Base-by-base conservation (phyloP, 2,888 invertebrate species). In the Parelbella ahira region DNA sequence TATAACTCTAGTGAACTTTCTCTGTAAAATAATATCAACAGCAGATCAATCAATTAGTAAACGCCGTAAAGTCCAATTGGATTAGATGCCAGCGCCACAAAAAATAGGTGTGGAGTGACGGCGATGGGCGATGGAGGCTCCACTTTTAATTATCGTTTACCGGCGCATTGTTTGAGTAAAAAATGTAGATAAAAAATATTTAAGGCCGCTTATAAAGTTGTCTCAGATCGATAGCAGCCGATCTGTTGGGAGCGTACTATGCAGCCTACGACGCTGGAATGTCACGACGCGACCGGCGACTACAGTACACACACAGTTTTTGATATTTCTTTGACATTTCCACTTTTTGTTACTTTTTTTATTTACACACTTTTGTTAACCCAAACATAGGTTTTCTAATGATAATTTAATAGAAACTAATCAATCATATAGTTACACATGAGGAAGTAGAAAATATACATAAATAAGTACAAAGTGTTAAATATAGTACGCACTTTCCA, bases 121-220 rank as follows among this genome's bases (percentile, higher is more conserved):
- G 4, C 11, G 28, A 65, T 58, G 68, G 65, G 65, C 67, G 69
- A 65, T 65, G 41, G 56, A 63, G 60, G 61, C 64, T 67, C 71
- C 63, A 68, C 67, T 80, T 77, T 81, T 82, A 83, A 82, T 80
- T 77, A 82, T 72, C 75, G 68, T 70, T 72, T 72, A 76, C 77
- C 70, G 72, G 60, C 67, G 68, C 58, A 71, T 72, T 77, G 78
- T 77, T 74, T 74, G 47, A 49, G 45, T 46, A 53, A 56, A 53
- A 52, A 50, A 54, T 48, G 45, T 54, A 56, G 52, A 62, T 54
- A 64, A 60, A 63, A 58, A 55, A 63, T 52, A 53, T 51, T 58
- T 56, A 56, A 44, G 43, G 42, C 45, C 29, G 30, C 28, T 52
- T 66, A 75, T 74, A 70, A 68, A 76, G 74, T 68, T 74, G 76